These are phyloP conservation scores for Sinella curviseta DNA, from an alignment of 1,140 invertebrate species.

Conservation along the genomic window DNA sequence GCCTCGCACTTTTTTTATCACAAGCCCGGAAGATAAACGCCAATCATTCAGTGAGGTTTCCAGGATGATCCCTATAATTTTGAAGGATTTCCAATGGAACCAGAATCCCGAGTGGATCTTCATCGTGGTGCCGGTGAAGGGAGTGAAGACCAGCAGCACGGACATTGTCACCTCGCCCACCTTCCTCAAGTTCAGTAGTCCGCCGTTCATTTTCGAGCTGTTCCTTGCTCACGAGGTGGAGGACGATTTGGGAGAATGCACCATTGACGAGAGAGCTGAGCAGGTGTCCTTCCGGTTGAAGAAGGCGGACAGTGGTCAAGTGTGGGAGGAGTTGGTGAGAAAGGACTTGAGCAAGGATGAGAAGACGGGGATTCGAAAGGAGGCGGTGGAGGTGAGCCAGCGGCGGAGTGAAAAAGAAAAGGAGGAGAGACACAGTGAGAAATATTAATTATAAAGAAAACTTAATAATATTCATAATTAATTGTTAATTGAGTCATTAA, in stretches of 20 bases:
- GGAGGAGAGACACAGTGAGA: not conserved
- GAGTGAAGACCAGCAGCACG: not conserved
- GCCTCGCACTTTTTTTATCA: too few species aligned
- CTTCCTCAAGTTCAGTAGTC: not conserved
- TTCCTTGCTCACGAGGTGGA: not conserved
- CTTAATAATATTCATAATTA: not conserved
- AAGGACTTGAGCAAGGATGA: not conserved
- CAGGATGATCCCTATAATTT: constrained; percentile 4
- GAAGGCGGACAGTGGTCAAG: not conserved
- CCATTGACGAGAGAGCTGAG: not conserved
- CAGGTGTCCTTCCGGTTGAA: not conserved
- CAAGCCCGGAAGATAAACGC: too few species aligned
- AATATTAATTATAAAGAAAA: not conserved
- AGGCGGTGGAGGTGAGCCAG: not conserved
- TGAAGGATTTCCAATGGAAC: constrained; percentile 1
- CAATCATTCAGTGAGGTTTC: too few species aligned
- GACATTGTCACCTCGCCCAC: not conserved
- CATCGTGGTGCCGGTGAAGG: not conserved
- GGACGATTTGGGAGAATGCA: not conserved
- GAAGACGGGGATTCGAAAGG: not conserved
- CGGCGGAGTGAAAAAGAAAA: not conserved
- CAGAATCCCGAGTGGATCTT: not conserved
- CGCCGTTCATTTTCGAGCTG: not conserved
- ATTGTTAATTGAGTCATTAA: not conserved
- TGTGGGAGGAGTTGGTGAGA: not conserved